Conservation (phyloP, 1,140 invertebrate genomes). For the Pogonomyrmex barbatus region DNA sequence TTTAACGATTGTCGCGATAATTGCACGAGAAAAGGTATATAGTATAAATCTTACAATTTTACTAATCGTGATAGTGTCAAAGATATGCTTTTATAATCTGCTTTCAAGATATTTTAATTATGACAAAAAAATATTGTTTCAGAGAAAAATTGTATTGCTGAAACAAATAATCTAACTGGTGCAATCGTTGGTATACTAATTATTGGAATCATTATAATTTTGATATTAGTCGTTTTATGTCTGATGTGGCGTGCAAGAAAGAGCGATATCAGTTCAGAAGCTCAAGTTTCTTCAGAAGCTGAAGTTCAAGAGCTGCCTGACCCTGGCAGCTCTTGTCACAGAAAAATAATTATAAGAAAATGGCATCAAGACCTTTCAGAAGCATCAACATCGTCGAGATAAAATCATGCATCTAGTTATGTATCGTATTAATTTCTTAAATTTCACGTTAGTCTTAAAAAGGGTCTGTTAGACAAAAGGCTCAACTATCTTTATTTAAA, state of each 20-base stretch:
- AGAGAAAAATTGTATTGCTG: background rate
- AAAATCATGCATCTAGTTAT: no score
- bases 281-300: no score
- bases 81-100: background rate
- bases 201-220: background rate
- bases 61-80: background rate
- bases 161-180: background rate
- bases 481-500: no score
- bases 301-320: no score
- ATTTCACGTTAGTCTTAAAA: no score
- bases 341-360: no score
- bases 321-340: no score
- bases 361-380: no score
- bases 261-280: background rate
- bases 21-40: constrained; percentile 23
- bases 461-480: no score
- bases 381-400: no score
- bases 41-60: background rate
- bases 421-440: no score
- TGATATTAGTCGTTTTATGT: background rate
- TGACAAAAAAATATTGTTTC: constrained; percentile 10
- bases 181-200: background rate
- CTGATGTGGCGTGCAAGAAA: background rate
- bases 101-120: background rate
- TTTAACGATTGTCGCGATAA: background rate